Base-by-base conservation (phyloP, 2,113 vertebrate species). In the Rhinichthys klamathensis region DNA sequence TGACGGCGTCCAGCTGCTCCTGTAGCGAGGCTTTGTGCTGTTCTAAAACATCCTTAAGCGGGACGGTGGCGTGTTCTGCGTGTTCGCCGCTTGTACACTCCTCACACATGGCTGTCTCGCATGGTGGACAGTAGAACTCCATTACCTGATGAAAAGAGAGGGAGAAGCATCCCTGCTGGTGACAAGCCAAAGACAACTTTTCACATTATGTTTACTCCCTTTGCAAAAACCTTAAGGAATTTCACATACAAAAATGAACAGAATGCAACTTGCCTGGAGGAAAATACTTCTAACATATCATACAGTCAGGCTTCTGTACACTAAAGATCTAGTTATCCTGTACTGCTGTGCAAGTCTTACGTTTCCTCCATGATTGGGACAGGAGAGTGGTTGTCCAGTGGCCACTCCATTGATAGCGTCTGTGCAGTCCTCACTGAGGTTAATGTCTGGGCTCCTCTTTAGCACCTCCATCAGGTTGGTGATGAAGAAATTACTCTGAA, bases 391-490 rank as follows among this genome's bases (percentile, higher is more conserved):
- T 54, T 96, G 98, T 35, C 96, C 97, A 0, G 97, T 94, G 74
- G 95, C 96, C 92, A 96, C 96, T 0, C 96, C 93, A 0, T 95
- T 94, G 92, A 96, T 95, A 6, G 95, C 96, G 93, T 96, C 95
- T 93, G 95, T 93, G 67, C 95, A 94, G 89, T 97, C 96, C 86
- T 96, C 97, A 86, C 94, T 93, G 89, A 87, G 86, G 84, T 93
- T 95, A 90, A 92, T 96, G 83, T 95, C 94, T 0, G 97, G 97
- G 0, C 95, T 94, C 90, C 96, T 94, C 93, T 98, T 97, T 94
- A 99, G 94, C 92, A 99, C 97, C 56, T 99, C 98, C 97, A 99
- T 99, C 92, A 99, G 96, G 96, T 98, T 99, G 82, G 98, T 99
- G 93, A 99, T 99, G 92, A 99, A 99, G 94, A 99, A 99, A 93